Evolutionary conservation across 2,888 invertebrate genomes (phyloP).

Genomic region (Bombylius discolor): DNA sequence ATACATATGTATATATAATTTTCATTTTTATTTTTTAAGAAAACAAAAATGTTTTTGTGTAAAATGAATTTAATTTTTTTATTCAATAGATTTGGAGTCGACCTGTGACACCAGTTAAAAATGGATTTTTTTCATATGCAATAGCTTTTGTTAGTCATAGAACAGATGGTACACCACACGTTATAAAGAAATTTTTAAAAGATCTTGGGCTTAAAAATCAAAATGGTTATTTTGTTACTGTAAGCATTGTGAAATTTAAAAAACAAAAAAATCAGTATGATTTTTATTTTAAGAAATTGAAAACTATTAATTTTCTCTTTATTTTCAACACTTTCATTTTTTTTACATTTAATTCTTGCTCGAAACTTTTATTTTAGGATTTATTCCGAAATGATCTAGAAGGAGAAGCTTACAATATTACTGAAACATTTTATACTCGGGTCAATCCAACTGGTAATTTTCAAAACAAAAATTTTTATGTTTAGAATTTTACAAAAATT

Average conservation of each 20-base stretch:
- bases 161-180: constrained; percentile 34
- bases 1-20: too few species aligned
- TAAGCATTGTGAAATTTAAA: constrained; percentile 13
- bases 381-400: constrained; percentile 2
- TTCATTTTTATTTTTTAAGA: neutral
- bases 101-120: constrained; percentile 30
- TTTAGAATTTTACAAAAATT: too few species aligned
- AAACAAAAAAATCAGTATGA: too few species aligned
- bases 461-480: too few species aligned
- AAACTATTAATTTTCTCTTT: too few species aligned
- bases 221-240: constrained; percentile 27
- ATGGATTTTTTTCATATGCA: constrained; percentile 36
- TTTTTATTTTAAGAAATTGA: too few species aligned
- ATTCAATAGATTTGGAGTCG: constrained; percentile 33
- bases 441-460: constrained; percentile 19
- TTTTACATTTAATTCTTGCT: too few species aligned
- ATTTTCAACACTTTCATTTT: too few species aligned
- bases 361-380: constrained; percentile 8
- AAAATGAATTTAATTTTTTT: neutral
- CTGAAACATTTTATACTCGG: constrained; percentile 15
- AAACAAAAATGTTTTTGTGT: neutral
- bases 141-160: constrained; percentile 38
- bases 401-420: neutral
- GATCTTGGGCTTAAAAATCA: constrained; percentile 29
- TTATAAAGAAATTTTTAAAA: constrained; percentile 23